phyloP scores from a whole-genome alignment of 2,113 vertebrate genomes.

The Henicopernis longicauda region DNA sequence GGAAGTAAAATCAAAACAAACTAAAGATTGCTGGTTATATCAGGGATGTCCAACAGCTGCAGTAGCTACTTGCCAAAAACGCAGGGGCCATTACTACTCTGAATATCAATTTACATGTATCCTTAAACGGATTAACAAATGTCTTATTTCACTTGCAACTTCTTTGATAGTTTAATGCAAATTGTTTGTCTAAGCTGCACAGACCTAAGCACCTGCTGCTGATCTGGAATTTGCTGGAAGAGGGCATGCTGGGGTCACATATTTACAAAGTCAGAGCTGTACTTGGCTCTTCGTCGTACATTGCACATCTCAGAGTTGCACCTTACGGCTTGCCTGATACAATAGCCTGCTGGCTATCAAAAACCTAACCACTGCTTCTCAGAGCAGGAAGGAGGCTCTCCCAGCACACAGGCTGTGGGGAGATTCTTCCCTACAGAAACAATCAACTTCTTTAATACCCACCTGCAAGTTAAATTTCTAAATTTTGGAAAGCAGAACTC shows the following conservation, averaged over 20 bases:
- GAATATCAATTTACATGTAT: slow-evolving; percentile 22
- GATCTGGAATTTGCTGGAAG: neutral
- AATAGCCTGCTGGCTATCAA: neutral
- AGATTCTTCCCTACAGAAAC: neutral
- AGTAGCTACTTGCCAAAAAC: neutral
- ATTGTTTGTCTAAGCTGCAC: neutral
- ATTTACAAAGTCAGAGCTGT: neutral
- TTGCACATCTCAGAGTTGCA: neutral
- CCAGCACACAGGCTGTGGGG: neutral
- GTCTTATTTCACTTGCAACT: neutral
- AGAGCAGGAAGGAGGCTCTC: neutral
- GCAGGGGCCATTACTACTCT: neutral
- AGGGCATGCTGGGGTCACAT: neutral
- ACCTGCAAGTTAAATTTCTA: neutral
- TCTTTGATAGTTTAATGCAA: neutral
- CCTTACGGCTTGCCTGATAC: neutral
- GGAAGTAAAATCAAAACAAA: slow-evolving; percentile 27
- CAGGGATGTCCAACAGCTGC: slow-evolving; percentile 26
- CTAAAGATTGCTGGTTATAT: neutral
- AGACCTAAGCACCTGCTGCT: neutral
- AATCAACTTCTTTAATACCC: neutral
- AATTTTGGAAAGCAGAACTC: neutral
- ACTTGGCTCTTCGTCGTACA: fast-evolving
- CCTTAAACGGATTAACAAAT: neutral
- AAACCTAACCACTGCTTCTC: neutral